Conservation (phyloP, 2,888 invertebrate genomes). For the Tetramorium bicarinatum region DNA sequence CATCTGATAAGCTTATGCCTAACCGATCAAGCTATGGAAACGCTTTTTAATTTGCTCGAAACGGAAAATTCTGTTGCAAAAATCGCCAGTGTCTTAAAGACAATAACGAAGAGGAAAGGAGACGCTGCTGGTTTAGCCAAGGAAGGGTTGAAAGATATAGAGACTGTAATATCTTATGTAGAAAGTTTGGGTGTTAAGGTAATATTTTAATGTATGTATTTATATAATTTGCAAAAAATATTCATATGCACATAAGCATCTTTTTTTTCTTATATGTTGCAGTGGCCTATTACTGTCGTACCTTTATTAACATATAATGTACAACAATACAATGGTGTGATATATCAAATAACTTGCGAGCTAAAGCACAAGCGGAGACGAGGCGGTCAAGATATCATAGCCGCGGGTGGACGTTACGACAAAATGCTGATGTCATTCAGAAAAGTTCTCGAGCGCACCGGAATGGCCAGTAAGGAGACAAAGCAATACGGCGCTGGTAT, state of each 20-base stretch:
- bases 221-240: neutral
- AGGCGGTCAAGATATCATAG: constrained; percentile 90
- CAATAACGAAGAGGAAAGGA: constrained; percentile 90
- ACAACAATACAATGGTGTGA: constrained; percentile 90
- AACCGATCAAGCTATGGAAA: constrained; percentile 89
- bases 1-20: constrained; percentile 90
- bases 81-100: constrained; percentile 88
- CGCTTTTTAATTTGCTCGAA: constrained; percentile 90
- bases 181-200: constrained; percentile 93
- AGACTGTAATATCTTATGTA: constrained; percentile 91
- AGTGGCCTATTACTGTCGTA: constrained; percentile 88
- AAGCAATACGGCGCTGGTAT: constrained; percentile 92
- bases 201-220: constrained; percentile 26
- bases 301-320: constrained; percentile 89
- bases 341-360: constrained; percentile 90
- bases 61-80: constrained; percentile 89
- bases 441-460: constrained; percentile 86
- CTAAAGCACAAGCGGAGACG: constrained; percentile 87
- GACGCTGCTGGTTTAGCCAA: constrained; percentile 90
- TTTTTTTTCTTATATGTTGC: constrained; percentile 76
- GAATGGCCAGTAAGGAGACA: constrained; percentile 81
- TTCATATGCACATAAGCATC: neutral
- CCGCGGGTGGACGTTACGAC: constrained; percentile 97
- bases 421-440: constrained; percentile 92
- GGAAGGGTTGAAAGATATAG: constrained; percentile 92